Conservation (phyloP, 2,888 invertebrate genomes). For the Nysson spinosus region DNA sequence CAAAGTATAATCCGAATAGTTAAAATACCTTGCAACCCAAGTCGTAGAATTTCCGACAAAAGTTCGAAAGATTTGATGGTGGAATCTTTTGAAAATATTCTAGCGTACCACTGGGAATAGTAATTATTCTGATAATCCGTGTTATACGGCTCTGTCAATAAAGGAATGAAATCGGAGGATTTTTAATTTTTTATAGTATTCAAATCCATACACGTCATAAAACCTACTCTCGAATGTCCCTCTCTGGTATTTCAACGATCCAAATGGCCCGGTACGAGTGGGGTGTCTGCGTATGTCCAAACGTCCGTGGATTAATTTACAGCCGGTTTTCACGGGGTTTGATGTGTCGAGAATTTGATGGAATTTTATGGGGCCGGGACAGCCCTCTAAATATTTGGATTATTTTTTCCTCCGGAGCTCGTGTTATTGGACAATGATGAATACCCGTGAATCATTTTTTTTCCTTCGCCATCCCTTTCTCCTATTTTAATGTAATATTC, state of each 20-base stretch:
- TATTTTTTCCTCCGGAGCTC: conserved; percentile 29
- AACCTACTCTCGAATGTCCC: conserved; percentile 59
- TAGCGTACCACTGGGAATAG: conserved; percentile 7
- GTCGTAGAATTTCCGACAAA: no score
- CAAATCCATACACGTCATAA: conserved; percentile 36
- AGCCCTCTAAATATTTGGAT: conserved; percentile 38
- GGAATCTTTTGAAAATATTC: no score
- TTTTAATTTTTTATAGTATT: conserved; percentile 46
- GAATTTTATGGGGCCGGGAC: conserved; percentile 54
- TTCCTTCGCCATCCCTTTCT: background rate
- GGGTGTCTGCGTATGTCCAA: conserved; percentile 27
- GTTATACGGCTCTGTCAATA: conserved; percentile 15
- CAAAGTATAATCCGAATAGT: no score
- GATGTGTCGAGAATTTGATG: conserved; percentile 61
- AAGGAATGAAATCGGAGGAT: conserved; percentile 26
- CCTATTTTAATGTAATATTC: no score
- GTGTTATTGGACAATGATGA: background rate
- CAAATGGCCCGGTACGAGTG: conserved; percentile 27
- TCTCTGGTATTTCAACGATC: conserved; percentile 57
- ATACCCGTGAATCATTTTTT: background rate
- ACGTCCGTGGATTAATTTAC: conserved; percentile 62
- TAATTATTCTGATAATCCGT: conserved; percentile 22
- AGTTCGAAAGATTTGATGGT: no score
- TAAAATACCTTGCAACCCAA: no score
- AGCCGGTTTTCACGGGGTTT: conserved; percentile 53